phyloP scores from a whole-genome alignment of 2,797 vertebrate genomes.

The Pachyuromys duprasi region DNA sequence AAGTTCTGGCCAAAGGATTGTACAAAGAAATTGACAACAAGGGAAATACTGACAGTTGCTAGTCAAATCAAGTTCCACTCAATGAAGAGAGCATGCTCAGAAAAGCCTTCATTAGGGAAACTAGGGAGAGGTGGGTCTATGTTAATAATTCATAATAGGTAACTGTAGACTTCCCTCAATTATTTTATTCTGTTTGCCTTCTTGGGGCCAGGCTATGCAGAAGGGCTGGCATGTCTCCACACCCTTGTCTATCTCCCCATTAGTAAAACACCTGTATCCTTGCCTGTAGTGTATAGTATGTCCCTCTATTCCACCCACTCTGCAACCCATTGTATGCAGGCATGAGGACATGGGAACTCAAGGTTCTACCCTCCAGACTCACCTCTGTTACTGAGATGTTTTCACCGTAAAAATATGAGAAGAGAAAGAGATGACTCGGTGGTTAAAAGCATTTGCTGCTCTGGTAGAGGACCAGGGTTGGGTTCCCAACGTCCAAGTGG shows the following conservation, averaged over 20 bases:
- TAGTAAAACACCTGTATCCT: no score
- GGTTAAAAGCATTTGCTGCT: neutral
- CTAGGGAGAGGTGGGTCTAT: neutral
- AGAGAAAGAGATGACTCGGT: neutral
- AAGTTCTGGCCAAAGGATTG: neutral
- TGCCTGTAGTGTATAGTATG: neutral
- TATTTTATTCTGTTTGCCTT: neutral
- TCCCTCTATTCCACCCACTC: neutral
- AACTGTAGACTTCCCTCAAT: neutral
- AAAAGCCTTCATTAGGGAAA: neutral
- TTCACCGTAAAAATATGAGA: conserved; percentile 3
- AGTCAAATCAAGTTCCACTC: neutral
- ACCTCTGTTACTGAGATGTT: neutral
- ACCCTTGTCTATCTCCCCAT: neutral
- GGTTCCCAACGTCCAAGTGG: neutral
- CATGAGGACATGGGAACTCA: neutral
- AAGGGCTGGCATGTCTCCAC: no score
- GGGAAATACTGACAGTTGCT: no score
- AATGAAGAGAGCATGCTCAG: neutral
- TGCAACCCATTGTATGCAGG: neutral
- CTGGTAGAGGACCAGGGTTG: neutral
- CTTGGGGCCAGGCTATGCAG: neutral
- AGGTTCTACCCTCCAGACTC: neutral
- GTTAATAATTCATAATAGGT: no score
- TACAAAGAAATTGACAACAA: neutral